Evolutionary conservation across 2,113 vertebrate species (phyloP), one percentile per base, ranked within the genome.

Genomic region (Leptodactylus fuscus): DNA sequence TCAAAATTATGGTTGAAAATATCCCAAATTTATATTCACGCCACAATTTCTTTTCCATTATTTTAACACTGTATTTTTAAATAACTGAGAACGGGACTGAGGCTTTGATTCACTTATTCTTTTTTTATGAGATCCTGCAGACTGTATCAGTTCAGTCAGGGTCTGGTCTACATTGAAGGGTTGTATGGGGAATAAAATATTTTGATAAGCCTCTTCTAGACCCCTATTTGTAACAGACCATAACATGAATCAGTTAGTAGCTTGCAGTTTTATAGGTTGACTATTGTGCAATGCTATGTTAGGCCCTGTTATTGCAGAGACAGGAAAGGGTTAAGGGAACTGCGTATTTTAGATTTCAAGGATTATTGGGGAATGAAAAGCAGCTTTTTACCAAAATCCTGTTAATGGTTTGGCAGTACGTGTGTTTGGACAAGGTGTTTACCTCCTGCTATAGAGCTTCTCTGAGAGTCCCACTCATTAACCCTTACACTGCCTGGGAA

Each of bases 291-390:
- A 8, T 12, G 29, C 62, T 34, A 65, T 65, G 62, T 65, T 16
- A 78, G 29, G 75, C 8, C 32, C 18, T 55, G 76, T 58, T 79
- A 41, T 41, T 79, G 10, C 20, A 79, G 53, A 10, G 80, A 11
- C 32, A 53, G 22, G 22, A 58, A 78, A 22, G 82, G 58, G 60
- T 78, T 85, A 85, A 78, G 41, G 41, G 58, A 76, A 48, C 49
- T 44, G 29, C 49, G 62, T 78, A 78, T 69, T 85, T 78, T 38
- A 85, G 58, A 85, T 76, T 49, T 78, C n/a, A 78, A 44, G 74
- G 82, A 85, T 83, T 83, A 83, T 75, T 74, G 22, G 70, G 70
- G 82, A 83, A 85, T 85, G 74, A 85, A 85, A 85, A 85, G 74
- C 83, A 78, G 73, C 83, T 85, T 85, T 78, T 85, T 85, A 85